Percentiles rank a stretch among this genome's conserved stretches.
Evolutionary conservation across 2,113 vertebrate genomes (phyloP).

Genomic region (Solea solea): DNA sequence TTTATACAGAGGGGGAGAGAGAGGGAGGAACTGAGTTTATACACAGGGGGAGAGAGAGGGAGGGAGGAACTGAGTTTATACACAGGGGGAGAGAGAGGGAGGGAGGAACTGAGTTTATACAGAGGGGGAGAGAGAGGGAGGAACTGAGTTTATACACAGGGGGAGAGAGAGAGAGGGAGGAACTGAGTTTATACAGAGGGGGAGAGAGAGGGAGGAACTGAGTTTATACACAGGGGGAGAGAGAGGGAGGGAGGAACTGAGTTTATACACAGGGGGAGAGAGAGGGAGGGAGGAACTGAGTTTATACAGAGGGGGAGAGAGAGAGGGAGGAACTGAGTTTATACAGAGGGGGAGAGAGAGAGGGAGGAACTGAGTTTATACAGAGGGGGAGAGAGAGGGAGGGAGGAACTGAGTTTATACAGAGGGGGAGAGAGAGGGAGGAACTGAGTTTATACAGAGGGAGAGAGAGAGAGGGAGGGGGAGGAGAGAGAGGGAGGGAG

Average conservation of each 20-base stretch:
- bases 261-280: no score
- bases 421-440: not conserved
- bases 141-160: not conserved
- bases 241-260: not conserved
- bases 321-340: not conserved
- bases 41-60: not conserved
- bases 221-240: slow-evolving; percentile 12
- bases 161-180: no score
- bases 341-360: no score
- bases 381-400: no score
- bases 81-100: no score
- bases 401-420: slow-evolving; percentile 17
- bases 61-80: not conserved
- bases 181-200: no score
- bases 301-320: not conserved
- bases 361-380: no score
- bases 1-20: no score
- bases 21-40: slow-evolving; percentile 12
- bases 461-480: not conserved
- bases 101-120: no score
- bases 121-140: not conserved
- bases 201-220: not conserved
- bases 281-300: no score
- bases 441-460: slow-evolving; percentile 16
- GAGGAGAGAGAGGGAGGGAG: not conserved